phyloP scores from a whole-genome alignment of 2,113 vertebrate species.

The Chamaetylas fuelleborni region DNA sequence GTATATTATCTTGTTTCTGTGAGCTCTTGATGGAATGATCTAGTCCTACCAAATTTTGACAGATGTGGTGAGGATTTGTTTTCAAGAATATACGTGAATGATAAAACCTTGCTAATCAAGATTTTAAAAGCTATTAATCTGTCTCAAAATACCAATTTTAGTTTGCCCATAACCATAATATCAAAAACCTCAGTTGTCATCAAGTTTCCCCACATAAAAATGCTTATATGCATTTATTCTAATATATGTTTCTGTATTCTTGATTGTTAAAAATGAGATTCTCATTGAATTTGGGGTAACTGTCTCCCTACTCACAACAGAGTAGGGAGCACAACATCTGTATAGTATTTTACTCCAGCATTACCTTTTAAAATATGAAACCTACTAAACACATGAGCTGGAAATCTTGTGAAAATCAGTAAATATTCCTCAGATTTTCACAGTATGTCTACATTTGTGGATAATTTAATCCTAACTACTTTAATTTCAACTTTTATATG shows the following conservation, averaged over 20 bases:
- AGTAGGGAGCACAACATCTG: background rate
- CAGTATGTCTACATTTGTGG: background rate
- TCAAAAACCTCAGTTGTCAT: background rate
- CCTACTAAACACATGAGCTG: background rate
- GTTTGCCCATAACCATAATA: background rate
- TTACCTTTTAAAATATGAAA: background rate
- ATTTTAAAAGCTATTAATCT: constrained; percentile 21
- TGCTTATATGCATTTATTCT: background rate
- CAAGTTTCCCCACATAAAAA: background rate
- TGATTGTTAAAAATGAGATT: background rate
- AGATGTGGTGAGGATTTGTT: constrained; percentile 70
- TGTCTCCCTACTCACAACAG: background rate
- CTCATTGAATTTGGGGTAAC: background rate
- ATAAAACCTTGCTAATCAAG: constrained; percentile 39
- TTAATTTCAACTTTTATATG: background rate
- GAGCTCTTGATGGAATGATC: constrained; percentile 83
- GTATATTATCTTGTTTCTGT: constrained; percentile 89
- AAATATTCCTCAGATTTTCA: background rate
- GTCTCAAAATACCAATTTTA: background rate
- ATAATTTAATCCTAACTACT: background rate
- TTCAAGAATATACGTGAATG: constrained; percentile 51
- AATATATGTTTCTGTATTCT: background rate
- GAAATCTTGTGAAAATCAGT: background rate
- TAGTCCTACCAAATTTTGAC: constrained; percentile 72
- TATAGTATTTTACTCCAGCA: background rate